These are phyloP conservation scores for Porites lutea DNA, from an alignment of 64 coral and sea anemone species.

Conservation along the genomic window DNA sequence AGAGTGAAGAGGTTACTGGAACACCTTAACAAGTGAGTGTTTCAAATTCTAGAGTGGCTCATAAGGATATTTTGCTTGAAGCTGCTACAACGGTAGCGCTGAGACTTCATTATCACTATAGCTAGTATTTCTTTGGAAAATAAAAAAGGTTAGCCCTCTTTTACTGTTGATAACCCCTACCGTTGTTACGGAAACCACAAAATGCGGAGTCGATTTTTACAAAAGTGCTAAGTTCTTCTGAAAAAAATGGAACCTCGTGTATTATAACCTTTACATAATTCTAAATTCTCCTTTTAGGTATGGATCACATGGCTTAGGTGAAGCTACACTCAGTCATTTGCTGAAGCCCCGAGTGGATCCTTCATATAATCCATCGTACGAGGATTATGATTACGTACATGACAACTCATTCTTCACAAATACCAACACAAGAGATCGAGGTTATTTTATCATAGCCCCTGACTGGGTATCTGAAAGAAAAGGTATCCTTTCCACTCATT, in stretches of 20 bases:
- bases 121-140: too few relatives aligned
- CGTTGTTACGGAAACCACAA: too few relatives aligned
- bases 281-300: not conserved
- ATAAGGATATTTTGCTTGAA: too few relatives aligned
- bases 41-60: not conserved
- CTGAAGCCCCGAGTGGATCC: slow-evolving; percentile 80
- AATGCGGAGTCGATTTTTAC: too few relatives aligned
- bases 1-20: slow-evolving; percentile 88
- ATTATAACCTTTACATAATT: not conserved
- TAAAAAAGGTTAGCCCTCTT: too few relatives aligned
- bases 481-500: slow-evolving; percentile 66
- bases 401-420: slow-evolving; percentile 89
- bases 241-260: too few relatives aligned
- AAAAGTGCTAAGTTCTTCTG: too few relatives aligned
- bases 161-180: too few relatives aligned
- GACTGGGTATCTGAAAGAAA: slow-evolving; percentile 95
- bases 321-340: slow-evolving; percentile 71
- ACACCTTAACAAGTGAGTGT: slow-evolving; percentile 73
- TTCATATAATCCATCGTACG: slow-evolving; percentile 22
- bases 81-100: too few relatives aligned
- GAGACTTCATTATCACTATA: too few relatives aligned
- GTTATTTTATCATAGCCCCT: slow-evolving; percentile 92
- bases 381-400: slow-evolving; percentile 82
- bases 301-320: slow-evolving; percentile 59
- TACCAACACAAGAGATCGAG: slow-evolving; percentile 76